Base-by-base conservation (phyloP, 2,888 invertebrate species). In the Heterodera filipjevi region DNA sequence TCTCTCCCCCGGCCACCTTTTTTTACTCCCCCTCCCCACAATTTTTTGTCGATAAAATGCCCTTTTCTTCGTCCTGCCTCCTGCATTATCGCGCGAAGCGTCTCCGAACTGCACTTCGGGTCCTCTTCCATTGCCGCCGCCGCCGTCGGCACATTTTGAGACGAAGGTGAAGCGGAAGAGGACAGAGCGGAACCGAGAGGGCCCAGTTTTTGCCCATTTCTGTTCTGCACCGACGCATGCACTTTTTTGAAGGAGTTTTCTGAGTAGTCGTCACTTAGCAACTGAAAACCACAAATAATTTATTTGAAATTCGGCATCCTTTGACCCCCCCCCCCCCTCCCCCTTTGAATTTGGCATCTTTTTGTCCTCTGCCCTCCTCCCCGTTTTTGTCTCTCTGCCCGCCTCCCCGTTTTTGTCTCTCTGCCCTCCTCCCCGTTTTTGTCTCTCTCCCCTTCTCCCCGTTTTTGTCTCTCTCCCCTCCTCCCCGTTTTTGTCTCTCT, bases 261-360 rank as follows among this genome's bases (percentile, higher is more conserved):
- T 8, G 84, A 84, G 70, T 83, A 83, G 75, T 83, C 83, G 35
- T 81, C 75, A 16, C 70, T 81, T n/a, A 81, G 75, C 44, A 75
- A 32, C 75, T 75, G 39, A 22, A 73, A 49, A 49, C 14, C 8
- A 14, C 39, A 39, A 12, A n/a, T n/a, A n/a, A n/a, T n/a, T n/a
- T n/a, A n/a, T n/a, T n/a, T n/a, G n/a, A n/a, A n/a, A n/a, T n/a
- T 39, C 39, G 39, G 39, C 39, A 39, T 39, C 12, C 39, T 10
- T 39, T 39, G 8, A 39, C 53, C 19, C 3, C 14, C 16, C 6
- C 49, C 30, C 14, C 5, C 46, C 30, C n/a, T n/a, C n/a, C n/a
- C n/a, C n/a, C n/a, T n/a, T n/a, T n/a, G n/a, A n/a, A n/a, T n/a
- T n/a, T n/a, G n/a, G n/a, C n/a, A n/a, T n/a, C n/a, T n/a, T n/a